Percentiles rank a stretch among this genome's conserved stretches.
Conservation (phyloP, 2,888 invertebrate species). For the Drosophila leonis region DNA sequence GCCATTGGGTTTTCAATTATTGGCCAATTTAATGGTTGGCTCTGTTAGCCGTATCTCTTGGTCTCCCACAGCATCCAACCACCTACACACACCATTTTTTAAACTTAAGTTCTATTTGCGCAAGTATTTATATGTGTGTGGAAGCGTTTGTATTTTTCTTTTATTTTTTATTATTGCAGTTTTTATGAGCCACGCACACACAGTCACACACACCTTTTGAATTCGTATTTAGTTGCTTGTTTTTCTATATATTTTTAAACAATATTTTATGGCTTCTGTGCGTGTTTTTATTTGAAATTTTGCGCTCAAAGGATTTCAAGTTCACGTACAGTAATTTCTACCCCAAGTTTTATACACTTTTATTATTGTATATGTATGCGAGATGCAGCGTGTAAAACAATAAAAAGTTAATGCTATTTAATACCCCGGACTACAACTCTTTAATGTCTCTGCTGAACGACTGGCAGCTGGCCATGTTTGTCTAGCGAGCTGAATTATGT, state of each 20-base stretch:
- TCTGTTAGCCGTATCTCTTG: not conserved
- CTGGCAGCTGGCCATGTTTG: slow-evolving; percentile 55
- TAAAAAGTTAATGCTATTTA: slow-evolving; percentile 69
- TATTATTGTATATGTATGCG: slow-evolving; percentile 41
- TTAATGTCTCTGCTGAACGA: slow-evolving; percentile 55
- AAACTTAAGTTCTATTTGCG: slow-evolving; percentile 55
- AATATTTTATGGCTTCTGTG: slow-evolving; percentile 75
- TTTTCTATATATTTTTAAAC: slow-evolving; percentile 39
- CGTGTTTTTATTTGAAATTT: slow-evolving; percentile 75
- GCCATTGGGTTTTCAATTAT: slow-evolving; percentile 84
- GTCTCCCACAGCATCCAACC: slow-evolving; percentile 17
- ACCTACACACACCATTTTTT: slow-evolving; percentile 50
- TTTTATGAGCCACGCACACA: slow-evolving; percentile 58
- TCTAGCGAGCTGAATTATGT: slow-evolving; percentile 79
- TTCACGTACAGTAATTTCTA: slow-evolving; percentile 73
- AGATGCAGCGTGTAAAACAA: slow-evolving; percentile 60
- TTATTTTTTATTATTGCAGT: slow-evolving; percentile 63
- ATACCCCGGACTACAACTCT: slow-evolving; percentile 70
- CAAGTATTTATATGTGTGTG: slow-evolving; percentile 46
- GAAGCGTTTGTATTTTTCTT: slow-evolving; percentile 43
- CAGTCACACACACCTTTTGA: slow-evolving; percentile 22
- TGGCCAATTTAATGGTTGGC: slow-evolving; percentile 80
- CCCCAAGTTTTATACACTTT: slow-evolving; percentile 23
- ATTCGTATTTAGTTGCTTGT: slow-evolving; percentile 39
- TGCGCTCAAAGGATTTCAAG: slow-evolving; percentile 81